A percentile compares a stretch with the other conserved stretches of the same genome.
Conservation (phyloP, 2,113 vertebrate species). For the Stegostoma tigrinum region DNA sequence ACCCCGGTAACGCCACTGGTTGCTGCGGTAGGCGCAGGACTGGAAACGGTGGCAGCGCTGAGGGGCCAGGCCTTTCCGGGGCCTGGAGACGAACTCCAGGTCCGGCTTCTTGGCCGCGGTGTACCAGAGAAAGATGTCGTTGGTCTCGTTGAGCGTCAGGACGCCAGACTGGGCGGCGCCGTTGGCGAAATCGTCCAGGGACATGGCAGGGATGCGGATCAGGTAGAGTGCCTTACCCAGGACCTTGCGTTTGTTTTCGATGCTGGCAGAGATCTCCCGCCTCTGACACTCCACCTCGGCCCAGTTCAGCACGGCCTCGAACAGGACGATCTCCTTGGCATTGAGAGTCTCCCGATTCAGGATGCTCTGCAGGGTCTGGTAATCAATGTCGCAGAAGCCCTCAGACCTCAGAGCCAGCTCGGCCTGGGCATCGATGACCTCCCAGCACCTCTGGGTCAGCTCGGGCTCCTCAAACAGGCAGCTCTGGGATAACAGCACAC, state of each 20-base stretch:
- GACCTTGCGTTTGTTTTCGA: slow-evolving; percentile 91
- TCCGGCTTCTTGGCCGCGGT: slow-evolving; percentile 90
- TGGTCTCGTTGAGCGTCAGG: slow-evolving; percentile 88
- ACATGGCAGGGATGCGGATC: slow-evolving; percentile 91
- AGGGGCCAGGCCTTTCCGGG: slow-evolving; percentile 77
- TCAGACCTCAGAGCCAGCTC: slow-evolving; percentile 91
- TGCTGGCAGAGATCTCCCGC: slow-evolving; percentile 71
- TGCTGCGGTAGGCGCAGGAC: slow-evolving; percentile 93
- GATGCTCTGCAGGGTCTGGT: slow-evolving; percentile 92
- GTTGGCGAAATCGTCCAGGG: slow-evolving; percentile 89
- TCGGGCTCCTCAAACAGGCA: slow-evolving; percentile 94
- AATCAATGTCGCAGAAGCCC: slow-evolving; percentile 95
- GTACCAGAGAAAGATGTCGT: slow-evolving; percentile 97
- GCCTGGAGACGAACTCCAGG: slow-evolving; percentile 80
- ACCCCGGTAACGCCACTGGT: slow-evolving; percentile 93
- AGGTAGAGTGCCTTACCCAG: slow-evolving; percentile 84
- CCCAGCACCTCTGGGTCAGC: slow-evolving; percentile 96
- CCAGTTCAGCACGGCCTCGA: slow-evolving; percentile 88
- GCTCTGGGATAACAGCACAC: slow-evolving; percentile 91
- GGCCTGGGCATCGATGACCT: slow-evolving; percentile 93
- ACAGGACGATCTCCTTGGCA: slow-evolving; percentile 94
- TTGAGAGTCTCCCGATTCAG: slow-evolving; percentile 90
- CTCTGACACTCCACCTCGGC: slow-evolving; percentile 91
- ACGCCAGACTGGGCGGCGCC: slow-evolving; percentile 91
- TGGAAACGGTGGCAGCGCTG: slow-evolving; percentile 95